These are phyloP conservation scores for Syngnathus typhle DNA, from an alignment of 2,113 vertebrate genomes.

Conservation along the genomic window DNA sequence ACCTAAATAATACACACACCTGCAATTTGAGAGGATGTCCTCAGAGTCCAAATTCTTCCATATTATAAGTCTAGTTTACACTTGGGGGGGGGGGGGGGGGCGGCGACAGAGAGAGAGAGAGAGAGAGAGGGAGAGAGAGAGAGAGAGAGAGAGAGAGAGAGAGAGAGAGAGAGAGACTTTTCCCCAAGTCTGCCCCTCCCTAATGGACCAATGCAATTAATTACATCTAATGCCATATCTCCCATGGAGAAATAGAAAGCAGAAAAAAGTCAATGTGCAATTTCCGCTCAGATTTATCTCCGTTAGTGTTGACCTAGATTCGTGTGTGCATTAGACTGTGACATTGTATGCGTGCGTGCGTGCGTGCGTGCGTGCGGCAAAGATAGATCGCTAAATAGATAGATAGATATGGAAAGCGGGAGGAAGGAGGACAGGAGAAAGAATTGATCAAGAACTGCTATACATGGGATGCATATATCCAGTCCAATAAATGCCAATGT, in stretches of 20 bases:
- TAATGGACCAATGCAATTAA: conserved; percentile 45
- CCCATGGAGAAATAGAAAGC: conserved; percentile 24
- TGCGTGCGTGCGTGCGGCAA: not conserved
- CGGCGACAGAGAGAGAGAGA: too few relatives aligned
- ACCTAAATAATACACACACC: conserved; percentile 25
- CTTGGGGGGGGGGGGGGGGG: too few relatives aligned
- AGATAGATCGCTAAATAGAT: not conserved
- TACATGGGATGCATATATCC: conserved; percentile 19
- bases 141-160: too few relatives aligned
- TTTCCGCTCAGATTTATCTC: conserved; percentile 48
- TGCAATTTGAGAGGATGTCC: not conserved
- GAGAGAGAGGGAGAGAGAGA: too few relatives aligned
- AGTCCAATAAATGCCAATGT: not conserved
- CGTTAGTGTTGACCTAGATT: conserved; percentile 58
- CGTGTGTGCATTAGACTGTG: conserved; percentile 6
- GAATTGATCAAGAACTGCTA: conserved; percentile 29
- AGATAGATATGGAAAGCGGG: too few relatives aligned
- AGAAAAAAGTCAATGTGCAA: conserved; percentile 39
- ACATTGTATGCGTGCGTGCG: not conserved
- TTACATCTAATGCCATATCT: conserved; percentile 19
- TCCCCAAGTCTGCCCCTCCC: conserved; percentile 5
- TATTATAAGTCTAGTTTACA: not conserved
- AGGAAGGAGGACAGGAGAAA: not conserved
- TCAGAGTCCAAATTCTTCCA: not conserved
- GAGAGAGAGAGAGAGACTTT: not conserved